Percentiles rank a stretch among this genome's conserved stretches.
Conservation (phyloP, 2,797 vertebrate species). For the Scyliorhinus canicula region DNA sequence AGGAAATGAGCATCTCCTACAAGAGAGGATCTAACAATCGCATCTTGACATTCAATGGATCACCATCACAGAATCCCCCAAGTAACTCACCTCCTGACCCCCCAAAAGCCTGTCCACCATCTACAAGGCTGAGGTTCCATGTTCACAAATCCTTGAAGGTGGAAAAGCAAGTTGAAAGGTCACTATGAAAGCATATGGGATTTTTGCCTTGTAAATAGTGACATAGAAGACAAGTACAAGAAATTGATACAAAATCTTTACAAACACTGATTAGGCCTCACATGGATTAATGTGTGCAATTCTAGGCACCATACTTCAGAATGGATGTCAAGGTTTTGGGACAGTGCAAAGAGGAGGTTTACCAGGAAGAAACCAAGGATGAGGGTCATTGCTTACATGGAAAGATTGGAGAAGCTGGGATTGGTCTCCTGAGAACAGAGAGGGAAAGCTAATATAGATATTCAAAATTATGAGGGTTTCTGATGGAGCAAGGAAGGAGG, state of each 20-base stretch:
- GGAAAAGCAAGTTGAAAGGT: background rate
- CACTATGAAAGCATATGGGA: background rate
- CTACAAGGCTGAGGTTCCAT: background rate
- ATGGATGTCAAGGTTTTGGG: background rate
- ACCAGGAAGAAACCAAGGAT: background rate
- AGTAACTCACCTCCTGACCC: no score
- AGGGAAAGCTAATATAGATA: background rate
- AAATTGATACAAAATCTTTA: background rate
- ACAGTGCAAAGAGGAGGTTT: background rate
- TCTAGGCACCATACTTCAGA: no score
- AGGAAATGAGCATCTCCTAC: no score
- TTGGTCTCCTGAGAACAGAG: background rate
- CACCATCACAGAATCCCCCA: no score
- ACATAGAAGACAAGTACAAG: background rate
- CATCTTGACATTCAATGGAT: no score
- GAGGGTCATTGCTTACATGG: background rate
- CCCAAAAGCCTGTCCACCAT: no score
- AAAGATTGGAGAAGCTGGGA: no score
- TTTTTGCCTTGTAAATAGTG: background rate
- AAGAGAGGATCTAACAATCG: no score
- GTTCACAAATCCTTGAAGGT: background rate
- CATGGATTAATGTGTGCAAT: no score
- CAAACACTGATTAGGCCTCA: background rate
- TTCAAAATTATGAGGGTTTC: background rate
- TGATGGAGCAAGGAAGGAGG: background rate